A percentile compares a stretch with the other conserved stretches of the same genome.
These are phyloP conservation scores for Zaprionus bogoriensis DNA, from an alignment of 2,888 invertebrate species.

Conservation along the genomic window DNA sequence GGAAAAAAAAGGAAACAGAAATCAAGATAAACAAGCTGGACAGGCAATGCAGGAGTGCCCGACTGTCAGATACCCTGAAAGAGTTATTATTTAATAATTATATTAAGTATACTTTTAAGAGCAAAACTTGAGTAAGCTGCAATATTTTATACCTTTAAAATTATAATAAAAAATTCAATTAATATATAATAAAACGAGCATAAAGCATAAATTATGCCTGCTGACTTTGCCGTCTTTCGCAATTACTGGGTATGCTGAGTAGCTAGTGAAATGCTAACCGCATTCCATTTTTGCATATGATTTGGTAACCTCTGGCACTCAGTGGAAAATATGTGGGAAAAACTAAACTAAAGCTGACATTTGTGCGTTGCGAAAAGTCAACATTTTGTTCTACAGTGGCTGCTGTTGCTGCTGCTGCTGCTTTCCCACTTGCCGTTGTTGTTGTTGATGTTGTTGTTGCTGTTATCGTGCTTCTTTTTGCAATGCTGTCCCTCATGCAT, in stretches of 20 bases:
- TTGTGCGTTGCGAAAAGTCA: conserved; percentile 43
- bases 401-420: neutral
- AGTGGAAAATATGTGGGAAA: conserved; percentile 14
- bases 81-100: too few species aligned
- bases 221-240: neutral
- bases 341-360: conserved; percentile 45
- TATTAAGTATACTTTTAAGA: neutral
- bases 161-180: too few species aligned
- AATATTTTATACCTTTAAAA: neutral
- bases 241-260: neutral
- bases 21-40: conserved; percentile 1
- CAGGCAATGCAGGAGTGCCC: neutral
- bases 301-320: conserved; percentile 5
- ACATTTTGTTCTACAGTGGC: conserved; percentile 20
- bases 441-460: neutral
- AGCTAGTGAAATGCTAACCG: neutral
- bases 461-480: conserved; percentile 10
- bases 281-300: conserved; percentile 24
- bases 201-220: too few species aligned
- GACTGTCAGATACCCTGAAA: neutral
- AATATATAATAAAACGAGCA: too few species aligned
- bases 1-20: conserved; percentile 6
- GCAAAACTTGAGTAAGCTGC: neutral
- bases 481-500: conserved; percentile 33
- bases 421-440: neutral